Evolutionary conservation across 2,888 invertebrate species (phyloP).

Genomic region (Nomada fabriciana): DNA sequence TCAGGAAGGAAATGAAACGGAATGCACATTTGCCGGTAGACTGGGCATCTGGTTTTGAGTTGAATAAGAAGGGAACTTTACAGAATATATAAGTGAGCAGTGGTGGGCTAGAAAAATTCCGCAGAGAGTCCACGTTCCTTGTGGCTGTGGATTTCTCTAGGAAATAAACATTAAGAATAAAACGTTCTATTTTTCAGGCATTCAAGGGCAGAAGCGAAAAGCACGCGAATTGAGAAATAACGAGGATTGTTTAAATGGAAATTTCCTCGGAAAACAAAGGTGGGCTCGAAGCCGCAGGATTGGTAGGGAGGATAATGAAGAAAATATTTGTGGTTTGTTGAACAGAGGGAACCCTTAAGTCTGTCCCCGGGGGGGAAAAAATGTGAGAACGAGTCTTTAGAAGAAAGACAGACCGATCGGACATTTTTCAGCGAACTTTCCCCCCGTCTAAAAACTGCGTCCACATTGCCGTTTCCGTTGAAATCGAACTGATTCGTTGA

Average conservation of each 20-base stretch:
- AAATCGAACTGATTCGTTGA: slow-evolving; percentile 30
- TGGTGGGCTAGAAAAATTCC: slow-evolving; percentile 27
- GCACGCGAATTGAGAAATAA: too few relatives aligned
- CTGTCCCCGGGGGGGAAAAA: not conserved
- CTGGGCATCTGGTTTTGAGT: slow-evolving; percentile 10
- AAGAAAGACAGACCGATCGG: not conserved
- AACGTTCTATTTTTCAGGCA: too few relatives aligned
- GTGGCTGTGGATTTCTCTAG: not conserved
- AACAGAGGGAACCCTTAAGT: not conserved
- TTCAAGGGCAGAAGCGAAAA: too few relatives aligned
- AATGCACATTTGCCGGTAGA: slow-evolving; percentile 42
- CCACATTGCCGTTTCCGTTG: not conserved
- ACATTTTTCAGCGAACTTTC: slow-evolving; percentile 45
- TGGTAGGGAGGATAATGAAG: not conserved
- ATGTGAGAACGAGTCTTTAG: slow-evolving; percentile 22
- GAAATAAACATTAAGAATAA: not conserved
- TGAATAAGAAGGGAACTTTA: slow-evolving; percentile 32
- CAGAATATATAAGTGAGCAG: not conserved
- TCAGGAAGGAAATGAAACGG: slow-evolving; percentile 33
- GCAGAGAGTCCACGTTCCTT: not conserved
- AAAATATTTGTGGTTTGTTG: not conserved
- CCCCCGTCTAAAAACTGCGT: slow-evolving; percentile 6
- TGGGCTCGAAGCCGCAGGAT: not conserved
- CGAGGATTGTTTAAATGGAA: too few relatives aligned
- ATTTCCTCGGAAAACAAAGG: not conserved